These are phyloP conservation scores for Cololabis saira DNA, from an alignment of 2,113 vertebrate species.

Conservation along the genomic window DNA sequence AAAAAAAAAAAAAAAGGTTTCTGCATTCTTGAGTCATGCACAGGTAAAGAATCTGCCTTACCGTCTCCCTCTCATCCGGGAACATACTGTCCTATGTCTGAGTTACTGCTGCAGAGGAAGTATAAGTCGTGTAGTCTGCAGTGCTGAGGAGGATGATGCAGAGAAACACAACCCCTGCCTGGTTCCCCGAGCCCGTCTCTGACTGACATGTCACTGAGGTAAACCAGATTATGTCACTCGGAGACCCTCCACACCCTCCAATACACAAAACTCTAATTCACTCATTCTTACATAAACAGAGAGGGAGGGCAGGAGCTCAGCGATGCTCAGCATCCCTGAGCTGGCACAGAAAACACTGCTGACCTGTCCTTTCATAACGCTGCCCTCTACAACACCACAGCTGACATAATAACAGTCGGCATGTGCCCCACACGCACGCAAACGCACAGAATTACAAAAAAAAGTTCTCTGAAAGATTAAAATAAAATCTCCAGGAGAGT, in stretches of 20 bases:
- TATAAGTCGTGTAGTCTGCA: slow-evolving; percentile 22
- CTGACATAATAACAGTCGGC: slow-evolving; percentile 36
- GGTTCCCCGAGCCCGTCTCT: slow-evolving; percentile 46
- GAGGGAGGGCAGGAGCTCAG: slow-evolving; percentile 28
- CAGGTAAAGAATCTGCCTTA: slow-evolving; percentile 52
- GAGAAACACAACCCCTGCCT: slow-evolving; percentile 33
- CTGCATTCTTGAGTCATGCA: neutral
- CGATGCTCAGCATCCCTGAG: slow-evolving; percentile 44
- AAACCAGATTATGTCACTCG: slow-evolving; percentile 40
- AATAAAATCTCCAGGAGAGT: slow-evolving; percentile 56
- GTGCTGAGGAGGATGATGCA: slow-evolving; percentile 48
- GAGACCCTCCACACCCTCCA: slow-evolving; percentile 4
- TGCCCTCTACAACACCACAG: slow-evolving; percentile 17
- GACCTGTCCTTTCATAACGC: slow-evolving; percentile 53
- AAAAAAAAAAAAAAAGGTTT: slow-evolving; percentile 5
- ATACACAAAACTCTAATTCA: slow-evolving; percentile 36
- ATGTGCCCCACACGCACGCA: slow-evolving; percentile 10
- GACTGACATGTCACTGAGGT: slow-evolving; percentile 59
- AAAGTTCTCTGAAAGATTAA: slow-evolving; percentile 63
- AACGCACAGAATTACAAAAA: too few species aligned
- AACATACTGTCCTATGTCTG: slow-evolving; percentile 71
- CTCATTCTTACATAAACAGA: slow-evolving; percentile 67
- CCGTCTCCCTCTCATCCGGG: slow-evolving; percentile 74
- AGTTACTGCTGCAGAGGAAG: slow-evolving; percentile 45
- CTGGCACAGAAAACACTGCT: slow-evolving; percentile 30